Evolutionary conservation across 2,113 vertebrate genomes (phyloP), one percentile per base, ranked within the genome.

Genomic region (Tympanuchus pallidicinctus): DNA sequence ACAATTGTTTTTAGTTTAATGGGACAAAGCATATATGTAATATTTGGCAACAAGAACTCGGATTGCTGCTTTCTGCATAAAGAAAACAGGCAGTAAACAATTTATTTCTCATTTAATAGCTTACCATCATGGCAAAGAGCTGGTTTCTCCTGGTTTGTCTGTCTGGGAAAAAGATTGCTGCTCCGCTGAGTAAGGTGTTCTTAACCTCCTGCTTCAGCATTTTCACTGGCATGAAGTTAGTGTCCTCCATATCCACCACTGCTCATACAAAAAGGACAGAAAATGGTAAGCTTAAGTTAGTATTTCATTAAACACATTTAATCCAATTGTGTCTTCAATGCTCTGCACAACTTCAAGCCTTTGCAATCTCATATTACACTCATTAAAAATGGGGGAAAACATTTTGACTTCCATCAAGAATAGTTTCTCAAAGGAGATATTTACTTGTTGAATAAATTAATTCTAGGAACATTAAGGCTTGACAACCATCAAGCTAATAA

Each of bases 91-190:
- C 56, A 83, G 47, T 36, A 63, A 80, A 32, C 38, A 86, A 92
- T n/a, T 36, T 45, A 56, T 77, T 61, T 75, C 65, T 91, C 45
- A 87, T 32, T 27, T 54, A 54, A 40, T 45, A 47, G 16, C 92
- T 97, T 97, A 99, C 99, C 99, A 99, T 99, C 99, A 99, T 99
- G 93, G 98, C 95, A 95, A 99, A 99, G 88, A 99, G 99, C 89
- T 98, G 99, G 75, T 98, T 98, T 45, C 99, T 95, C 63, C 99
- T 97, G 92, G 98, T 97, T 48, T 97, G 98, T 90, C 99, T 98
- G 79, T 99, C 98, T 22, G 99, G 99, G 96, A 99, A 99, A 94
- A 99, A 99, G 96, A 99, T 96, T n/a, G 98, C 98, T 9, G 99
- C 99, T 95, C 99, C 99, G 7, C 97, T 98, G 25, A 99, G 98